phyloP scores from a whole-genome alignment of 2,888 invertebrate species.

The Leptogaster cylindrica region DNA sequence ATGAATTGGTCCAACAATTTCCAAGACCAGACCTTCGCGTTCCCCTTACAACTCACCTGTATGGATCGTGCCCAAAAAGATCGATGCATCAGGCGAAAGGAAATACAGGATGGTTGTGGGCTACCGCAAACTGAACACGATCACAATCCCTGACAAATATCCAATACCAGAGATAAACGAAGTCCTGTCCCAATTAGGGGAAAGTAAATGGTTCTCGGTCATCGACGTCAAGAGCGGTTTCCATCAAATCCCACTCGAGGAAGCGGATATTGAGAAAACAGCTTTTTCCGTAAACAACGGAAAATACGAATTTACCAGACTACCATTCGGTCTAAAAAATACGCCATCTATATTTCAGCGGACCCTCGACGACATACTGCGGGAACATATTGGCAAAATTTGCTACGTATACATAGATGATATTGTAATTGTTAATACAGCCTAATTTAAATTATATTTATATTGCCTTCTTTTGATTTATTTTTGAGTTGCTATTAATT shows the following conservation, averaged over 20 bases:
- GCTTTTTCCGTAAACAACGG: too few species aligned
- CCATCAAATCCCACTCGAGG: not conserved
- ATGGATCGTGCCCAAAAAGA: not conserved
- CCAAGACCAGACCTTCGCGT: not conserved
- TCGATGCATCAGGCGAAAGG: not conserved
- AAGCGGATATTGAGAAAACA: not conserved
- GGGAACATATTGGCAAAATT: not conserved
- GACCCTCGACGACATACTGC: not conserved
- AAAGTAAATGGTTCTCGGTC: not conserved
- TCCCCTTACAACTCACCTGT: not conserved
- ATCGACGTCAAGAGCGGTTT: constrained; percentile 1
- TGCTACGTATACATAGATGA: not conserved
- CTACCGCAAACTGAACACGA: not conserved
- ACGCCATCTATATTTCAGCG: not conserved
- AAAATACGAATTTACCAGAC: constrained; percentile 2
- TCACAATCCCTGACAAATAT: not conserved
- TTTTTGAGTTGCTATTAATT: too few species aligned
- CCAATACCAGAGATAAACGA: not conserved
- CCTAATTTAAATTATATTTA: too few species aligned
- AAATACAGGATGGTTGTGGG: too few species aligned
- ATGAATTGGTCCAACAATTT: not conserved
- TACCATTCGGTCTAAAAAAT: not conserved
- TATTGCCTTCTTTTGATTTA: too few species aligned
- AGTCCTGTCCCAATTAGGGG: not conserved
- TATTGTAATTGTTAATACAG: too few species aligned